Evolutionary conservation across 1,140 invertebrate genomes (phyloP).

Genomic region (Dufourea novaeangliae): DNA sequence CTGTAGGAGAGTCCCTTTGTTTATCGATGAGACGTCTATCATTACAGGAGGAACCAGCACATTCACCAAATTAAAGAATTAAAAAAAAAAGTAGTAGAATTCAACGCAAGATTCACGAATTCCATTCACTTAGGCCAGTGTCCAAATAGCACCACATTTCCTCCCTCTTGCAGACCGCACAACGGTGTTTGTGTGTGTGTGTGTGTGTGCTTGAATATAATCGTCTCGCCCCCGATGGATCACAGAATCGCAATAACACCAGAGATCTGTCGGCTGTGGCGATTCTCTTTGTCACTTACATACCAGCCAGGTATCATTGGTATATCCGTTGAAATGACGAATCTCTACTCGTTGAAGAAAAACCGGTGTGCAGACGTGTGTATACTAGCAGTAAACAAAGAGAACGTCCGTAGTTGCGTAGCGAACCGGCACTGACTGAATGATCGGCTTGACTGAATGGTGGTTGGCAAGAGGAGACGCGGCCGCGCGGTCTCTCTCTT

Average conservation of each 20-base stretch:
- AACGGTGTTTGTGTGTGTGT: too few relatives aligned
- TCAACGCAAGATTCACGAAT: slow-evolving; percentile 19
- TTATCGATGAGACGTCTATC: slow-evolving; percentile 2
- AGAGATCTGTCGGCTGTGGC: background rate
- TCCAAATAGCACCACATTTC: slow-evolving; percentile 26
- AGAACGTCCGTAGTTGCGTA: slow-evolving; percentile 6
- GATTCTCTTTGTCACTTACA: slow-evolving; percentile 24
- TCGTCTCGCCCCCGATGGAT: background rate
- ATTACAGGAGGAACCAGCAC: slow-evolving; percentile 22
- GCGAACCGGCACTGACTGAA: slow-evolving; percentile 46
- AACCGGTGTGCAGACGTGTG: background rate
- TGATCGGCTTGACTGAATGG: slow-evolving; percentile 34
- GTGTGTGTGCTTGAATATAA: background rate
- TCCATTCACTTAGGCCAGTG: slow-evolving; percentile 22
- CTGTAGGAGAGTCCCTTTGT: background rate
- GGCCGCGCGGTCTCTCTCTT: slow-evolving; percentile 25
- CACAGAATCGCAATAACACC: slow-evolving; percentile 34
- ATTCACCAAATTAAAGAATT: slow-evolving; percentile 22
- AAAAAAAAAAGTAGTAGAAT: background rate
- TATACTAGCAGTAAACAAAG: slow-evolving; percentile 31
- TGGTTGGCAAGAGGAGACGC: slow-evolving; percentile 18
- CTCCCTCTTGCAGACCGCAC: background rate
- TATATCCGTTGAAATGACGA: slow-evolving; percentile 9
- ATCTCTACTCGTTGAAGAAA: background rate
- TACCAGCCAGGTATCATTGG: background rate